Evolutionary conservation across 2,113 vertebrate species (phyloP), one percentile per base, ranked within the genome.

Genomic region (Ciconia boyciana): DNA sequence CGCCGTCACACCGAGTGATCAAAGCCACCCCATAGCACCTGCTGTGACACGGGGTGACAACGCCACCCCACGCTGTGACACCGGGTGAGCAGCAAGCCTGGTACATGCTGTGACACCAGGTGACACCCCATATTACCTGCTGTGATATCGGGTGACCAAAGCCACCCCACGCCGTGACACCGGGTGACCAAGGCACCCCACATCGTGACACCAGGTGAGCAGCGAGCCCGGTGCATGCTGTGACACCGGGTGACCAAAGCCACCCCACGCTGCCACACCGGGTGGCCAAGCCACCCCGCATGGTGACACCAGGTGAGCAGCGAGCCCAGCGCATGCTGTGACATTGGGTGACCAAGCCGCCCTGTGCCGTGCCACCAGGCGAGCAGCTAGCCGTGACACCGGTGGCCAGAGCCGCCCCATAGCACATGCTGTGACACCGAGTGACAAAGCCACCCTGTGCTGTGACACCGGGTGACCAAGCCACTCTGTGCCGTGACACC

Each of bases 241-340:
- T 16, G 22, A 32, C 34, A 29, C 25, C 1, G 14, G 17, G 62
- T 68, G 39, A n/a, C 61, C 15, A 24, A 36, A 62, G 39, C 68
- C 68, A 13, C n/a, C n/a, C 52, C 3, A 6, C 1, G 12, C 6
- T 1, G 48, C 6, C 24, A 39, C 83, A 4, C 31, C 2, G 6
- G 28, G 60, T 65, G 70, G 22, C 61, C 1, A 57, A 55, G 28
- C 32, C 70, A 16, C 61, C 12, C n/a, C 11, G 2, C 2, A 9
- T 52, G 1, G 52, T 49, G 24, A 58, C 19, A 4, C n/a, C 12
- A 6, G 28, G 58, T 2, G 21, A 62, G 62, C 41, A 32, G 41
- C 29, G 6, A 22, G 36, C 68, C 48, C 48, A 13, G 25, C 25
- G 25, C 51, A 15, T 28, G 51, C 51, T 6, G n/a, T 70, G 36